A percentile compares a stretch with the other conserved stretches of the same genome.
phyloP scores from a whole-genome alignment of 2,113 vertebrate genomes.

The Pseudorhombus dupliciocellatus region DNA sequence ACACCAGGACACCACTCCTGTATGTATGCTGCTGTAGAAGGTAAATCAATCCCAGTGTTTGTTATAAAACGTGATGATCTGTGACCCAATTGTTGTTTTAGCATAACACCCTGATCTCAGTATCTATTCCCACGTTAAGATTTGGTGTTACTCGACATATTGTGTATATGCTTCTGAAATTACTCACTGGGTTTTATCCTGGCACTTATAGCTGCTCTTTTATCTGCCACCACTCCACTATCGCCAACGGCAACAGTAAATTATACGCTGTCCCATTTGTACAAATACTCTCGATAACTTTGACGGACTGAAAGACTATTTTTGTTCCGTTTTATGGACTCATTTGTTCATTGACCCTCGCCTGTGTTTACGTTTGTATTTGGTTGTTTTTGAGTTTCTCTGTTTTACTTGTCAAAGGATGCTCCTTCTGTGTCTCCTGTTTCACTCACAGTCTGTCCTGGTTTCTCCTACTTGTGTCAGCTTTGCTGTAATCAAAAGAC shows the following conservation, averaged over 20 bases:
- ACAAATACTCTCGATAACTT: too few relatives aligned
- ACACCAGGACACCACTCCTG: slow-evolving; percentile 13
- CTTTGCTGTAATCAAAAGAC: too few relatives aligned
- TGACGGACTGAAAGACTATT: too few relatives aligned
- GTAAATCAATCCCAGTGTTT: slow-evolving; percentile 32
- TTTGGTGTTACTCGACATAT: not conserved
- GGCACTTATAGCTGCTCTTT: not conserved
- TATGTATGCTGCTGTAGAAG: not conserved
- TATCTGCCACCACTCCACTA: not conserved
- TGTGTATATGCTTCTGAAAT: slow-evolving; percentile 9
- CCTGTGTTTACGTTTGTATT: too few relatives aligned
- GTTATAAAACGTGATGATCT: slow-evolving; percentile 32
- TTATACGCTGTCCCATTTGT: too few relatives aligned
- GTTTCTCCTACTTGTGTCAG: too few relatives aligned
- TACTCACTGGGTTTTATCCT: not conserved
- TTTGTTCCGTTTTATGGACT: too few relatives aligned
- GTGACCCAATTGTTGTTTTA: slow-evolving; percentile 33
- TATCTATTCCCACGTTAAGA: slow-evolving; percentile 9
- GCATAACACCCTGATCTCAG: not conserved
- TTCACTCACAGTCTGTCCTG: too few relatives aligned
- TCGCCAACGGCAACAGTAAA: not conserved
- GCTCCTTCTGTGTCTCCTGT: too few relatives aligned
- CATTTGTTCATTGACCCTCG: too few relatives aligned
- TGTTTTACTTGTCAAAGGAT: too few relatives aligned
- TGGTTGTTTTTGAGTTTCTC: too few relatives aligned